Base-by-base conservation (phyloP, 1,140 invertebrate species). In the Tribolium castaneum region DNA sequence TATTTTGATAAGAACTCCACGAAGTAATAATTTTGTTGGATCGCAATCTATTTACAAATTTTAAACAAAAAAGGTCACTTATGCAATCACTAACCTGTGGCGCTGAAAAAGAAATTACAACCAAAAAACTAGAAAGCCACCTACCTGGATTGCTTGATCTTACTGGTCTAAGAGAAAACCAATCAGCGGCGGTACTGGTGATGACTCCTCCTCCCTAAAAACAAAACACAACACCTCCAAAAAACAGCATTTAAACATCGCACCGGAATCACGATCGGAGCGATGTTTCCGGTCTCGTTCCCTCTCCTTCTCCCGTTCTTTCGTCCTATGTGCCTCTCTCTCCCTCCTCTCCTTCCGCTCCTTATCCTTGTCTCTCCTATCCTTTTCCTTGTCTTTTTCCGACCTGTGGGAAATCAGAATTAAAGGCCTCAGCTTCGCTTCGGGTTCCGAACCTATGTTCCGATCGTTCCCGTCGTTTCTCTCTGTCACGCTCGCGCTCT, bases 211-310 rank as follows among this genome's bases (percentile, higher is more conserved):
- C 78, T 77, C 51, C 79, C 80, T 82, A 73, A 73, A 73, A 50
- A 16, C 25, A 10, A 56, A 54, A 30, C 49, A 70, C 35, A 73
- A 19, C 13, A 35, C n/a, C 10, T 56, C 45, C 9, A 70, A 75
- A 72, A 78, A 9, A 45, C 5, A 45, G 2, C n/a, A 3, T 16
- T 75, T 62, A 14, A 5, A 59, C 73, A 54, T n/a, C 22, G 2
- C 76, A 85, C 84, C 81, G 76, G 83, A 77, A 66, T 83, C 83
- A 10, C 84, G 80, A 59, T 85, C 82, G 77, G 81, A 81, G 74
- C 81, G 83, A 56, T 84, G 82, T 71, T 86, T 87, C 54, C 85
- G 84, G 13, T 83, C 82, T 45, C 79, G 70, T 6, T 85, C 83
- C 22, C 81, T 81, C 10, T 84, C 81, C 62, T 80, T 88, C 30